Evolutionary conservation across 2,113 vertebrate species (phyloP).

Genomic region (Leptodactylus fuscus): DNA sequence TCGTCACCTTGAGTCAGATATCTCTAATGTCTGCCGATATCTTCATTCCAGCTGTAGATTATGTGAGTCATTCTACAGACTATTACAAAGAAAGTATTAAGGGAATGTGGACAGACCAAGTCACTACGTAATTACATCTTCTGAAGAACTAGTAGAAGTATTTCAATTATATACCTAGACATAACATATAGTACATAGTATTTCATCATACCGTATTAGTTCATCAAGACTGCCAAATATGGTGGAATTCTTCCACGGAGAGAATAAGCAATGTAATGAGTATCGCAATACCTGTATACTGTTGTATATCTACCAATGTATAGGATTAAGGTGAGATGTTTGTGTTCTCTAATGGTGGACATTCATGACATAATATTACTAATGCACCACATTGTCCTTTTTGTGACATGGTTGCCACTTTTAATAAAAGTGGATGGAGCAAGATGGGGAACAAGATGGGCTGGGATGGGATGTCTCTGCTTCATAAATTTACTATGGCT

Average conservation of each 20-base stretch:
- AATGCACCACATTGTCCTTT: too few relatives aligned
- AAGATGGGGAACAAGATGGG: too few relatives aligned
- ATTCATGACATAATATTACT: too few relatives aligned
- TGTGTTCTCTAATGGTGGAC: too few relatives aligned
- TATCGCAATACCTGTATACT: not conserved
- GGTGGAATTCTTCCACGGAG: not conserved
- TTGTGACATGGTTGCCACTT: too few relatives aligned
- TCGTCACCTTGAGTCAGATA: constrained; percentile 38
- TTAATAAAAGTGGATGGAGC: too few relatives aligned
- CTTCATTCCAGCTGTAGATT: constrained; percentile 20
- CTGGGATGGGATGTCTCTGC: too few relatives aligned
- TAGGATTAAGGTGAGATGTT: not conserved
- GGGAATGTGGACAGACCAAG: constrained; percentile 26
- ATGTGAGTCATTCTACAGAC: constrained; percentile 31
- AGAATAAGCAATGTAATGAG: not conserved
- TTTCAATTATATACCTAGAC: not conserved
- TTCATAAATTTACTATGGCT: too few relatives aligned
- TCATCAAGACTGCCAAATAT: not conserved
- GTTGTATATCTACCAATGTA: not conserved
- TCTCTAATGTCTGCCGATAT: constrained; percentile 22
- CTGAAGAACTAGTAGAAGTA: not conserved
- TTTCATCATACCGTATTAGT: not conserved
- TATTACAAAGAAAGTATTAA: constrained; percentile 43
- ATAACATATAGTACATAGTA: not conserved
- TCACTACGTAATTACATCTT: not conserved